phyloP scores from a whole-genome alignment of 92 coral and sea anemone species.

The Chrysogorgia sp. region DNA sequence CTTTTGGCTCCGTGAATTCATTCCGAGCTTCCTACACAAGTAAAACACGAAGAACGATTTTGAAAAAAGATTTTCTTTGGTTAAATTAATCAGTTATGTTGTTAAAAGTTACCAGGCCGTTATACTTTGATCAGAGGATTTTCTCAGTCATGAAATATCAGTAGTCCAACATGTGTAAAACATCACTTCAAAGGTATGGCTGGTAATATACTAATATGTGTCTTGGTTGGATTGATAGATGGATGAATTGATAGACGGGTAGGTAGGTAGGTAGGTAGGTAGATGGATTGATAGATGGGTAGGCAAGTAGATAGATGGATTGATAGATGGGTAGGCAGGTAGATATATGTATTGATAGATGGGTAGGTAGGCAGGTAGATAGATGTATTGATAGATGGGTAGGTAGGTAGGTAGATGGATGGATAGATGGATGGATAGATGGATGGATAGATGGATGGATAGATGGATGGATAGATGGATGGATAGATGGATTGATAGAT shows the following conservation, averaged over 20 bases:
- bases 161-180: constrained; percentile 67
- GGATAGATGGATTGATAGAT: too few relatives aligned
- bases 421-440: neutral
- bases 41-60: neutral
- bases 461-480: neutral
- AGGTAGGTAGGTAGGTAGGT: neutral
- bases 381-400: neutral
- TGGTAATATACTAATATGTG: neutral
- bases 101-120: neutral
- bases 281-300: neutral
- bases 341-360: too few relatives aligned
- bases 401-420: neutral
- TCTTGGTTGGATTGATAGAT: neutral
- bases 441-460: neutral
- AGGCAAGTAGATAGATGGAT: neutral
- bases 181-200: constrained; percentile 69
- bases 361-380: neutral
- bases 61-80: neutral
- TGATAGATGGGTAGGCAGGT: neutral
- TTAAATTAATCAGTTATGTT: too few relatives aligned
- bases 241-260: neutral
- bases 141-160: constrained; percentile 51
- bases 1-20: neutral
- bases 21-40: neutral
- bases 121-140: constrained; percentile 56